Base-by-base conservation (phyloP, 2,888 invertebrate species). In the Microplitis deprimator region DNA sequence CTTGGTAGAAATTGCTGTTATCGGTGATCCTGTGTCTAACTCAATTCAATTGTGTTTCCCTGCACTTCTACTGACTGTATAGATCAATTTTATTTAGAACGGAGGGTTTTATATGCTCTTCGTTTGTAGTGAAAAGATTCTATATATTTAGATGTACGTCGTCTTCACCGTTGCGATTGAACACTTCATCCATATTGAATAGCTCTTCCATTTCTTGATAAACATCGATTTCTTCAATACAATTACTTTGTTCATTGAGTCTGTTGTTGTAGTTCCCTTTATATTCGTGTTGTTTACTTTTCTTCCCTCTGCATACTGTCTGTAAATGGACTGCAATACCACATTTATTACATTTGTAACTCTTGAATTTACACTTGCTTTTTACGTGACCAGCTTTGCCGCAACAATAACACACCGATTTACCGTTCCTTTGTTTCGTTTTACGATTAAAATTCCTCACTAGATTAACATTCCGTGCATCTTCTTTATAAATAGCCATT, bases 291-390 rank as follows among this genome's bases (percentile, higher is more conserved):
- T 29, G 29, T 29, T 29, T 29, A 4, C 29, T 29, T 29, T 29
- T 4, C 4, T 29, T 29, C 0, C 29, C 29, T 29, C 4, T 4
- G 29, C 29, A 29, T 29, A 29, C 29, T 29, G 4, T 4, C 3
- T 64, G 76, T 8, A 79, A 17, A 20, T 79, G 79, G 1, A 77
- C 79, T 20, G 16, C 61, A 13, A 68, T 16, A 1, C 67, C 40
- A 40, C 79, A 77, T 41, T 41, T 20, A 20, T 71, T 65, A 29
- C 77, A 79, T 6, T n/a, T 39, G 41, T 74, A 68, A 1, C 41
- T 13, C 16, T 38, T 38, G 17, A 69, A 77, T 71, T 67, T 70
- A 68, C 76, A 76, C 40, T 59, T 6, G 0, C 10, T 20, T 0
- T 64, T 16, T 5, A 7, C 29, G 4, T 29, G 4, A 29, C 29